Conservation (phyloP, 1,140 invertebrate genomes). For the Drosophila parabipectinata region DNA sequence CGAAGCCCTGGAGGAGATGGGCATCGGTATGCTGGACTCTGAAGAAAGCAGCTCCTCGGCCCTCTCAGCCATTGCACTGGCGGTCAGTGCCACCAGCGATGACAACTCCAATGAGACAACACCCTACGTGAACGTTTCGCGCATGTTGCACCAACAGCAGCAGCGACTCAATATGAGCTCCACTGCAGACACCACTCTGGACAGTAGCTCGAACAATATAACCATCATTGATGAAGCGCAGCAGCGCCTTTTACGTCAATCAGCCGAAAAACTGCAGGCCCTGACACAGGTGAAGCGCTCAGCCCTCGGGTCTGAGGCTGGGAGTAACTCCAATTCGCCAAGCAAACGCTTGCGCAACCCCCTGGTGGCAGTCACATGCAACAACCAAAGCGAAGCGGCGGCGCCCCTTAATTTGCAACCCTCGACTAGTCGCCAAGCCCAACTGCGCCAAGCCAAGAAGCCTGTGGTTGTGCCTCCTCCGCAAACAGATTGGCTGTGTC, state of each 20-base stretch:
- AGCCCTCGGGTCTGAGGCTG: conserved; percentile 27
- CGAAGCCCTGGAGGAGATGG: conserved; percentile 80
- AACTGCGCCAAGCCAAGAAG: conserved; percentile 48
- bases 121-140: conserved; percentile 58
- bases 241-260: conserved; percentile 31
- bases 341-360: conserved; percentile 72
- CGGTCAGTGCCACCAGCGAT: conserved; percentile 66
- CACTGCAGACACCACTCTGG: conserved; percentile 48
- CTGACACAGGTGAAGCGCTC: conserved; percentile 50
- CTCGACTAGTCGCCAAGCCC: conserved; percentile 71
- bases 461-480: neutral
- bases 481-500: conserved; percentile 7
- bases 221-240: conserved; percentile 49
- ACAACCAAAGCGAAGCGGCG: conserved; percentile 27
- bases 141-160: conserved; percentile 62
- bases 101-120: conserved; percentile 81
- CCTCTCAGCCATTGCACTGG: conserved; percentile 66
- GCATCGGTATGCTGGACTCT: conserved; percentile 81
- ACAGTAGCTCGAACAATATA: conserved; percentile 38
- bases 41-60: conserved; percentile 81
- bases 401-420: conserved; percentile 56
- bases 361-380: conserved; percentile 58
- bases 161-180: conserved; percentile 50
- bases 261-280: conserved; percentile 38
- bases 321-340: conserved; percentile 69